Base-by-base conservation (phyloP, 2,888 invertebrate species). In the Acrocera orbiculus region DNA sequence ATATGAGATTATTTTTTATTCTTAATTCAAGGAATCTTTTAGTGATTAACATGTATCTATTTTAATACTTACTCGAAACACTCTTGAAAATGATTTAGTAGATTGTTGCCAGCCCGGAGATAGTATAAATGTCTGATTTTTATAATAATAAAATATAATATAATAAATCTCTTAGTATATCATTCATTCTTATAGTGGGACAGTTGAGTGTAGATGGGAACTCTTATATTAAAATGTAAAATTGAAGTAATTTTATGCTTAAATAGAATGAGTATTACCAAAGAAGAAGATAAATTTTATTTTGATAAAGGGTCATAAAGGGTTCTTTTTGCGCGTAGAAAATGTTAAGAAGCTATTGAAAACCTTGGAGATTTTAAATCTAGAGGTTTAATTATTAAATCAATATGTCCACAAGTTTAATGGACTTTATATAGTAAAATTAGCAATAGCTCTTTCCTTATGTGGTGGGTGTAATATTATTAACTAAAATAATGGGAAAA, bases 101-200 rank as follows among this genome's bases (percentile, higher is more conserved):
- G 86, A 87, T 56, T 62, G 63, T 40, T 86, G 86, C 53, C 82
- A 83, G 56, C 86, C 89, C 32, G 90, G 90, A 2, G 87, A 90
- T 65, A 80, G 82, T 64, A 70, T 89, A 11, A 71, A 75, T 41
- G 70, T 89, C 41, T 78, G 80, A 86, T 86, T 61, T 53, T 9
- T 3, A 14, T 15, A 27, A 15, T 27, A 13, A 13, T n/a, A 7
- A 7, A 5, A 19, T 19, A 2, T 13, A 5, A 23, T 23, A 23
- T 24, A 3, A 14, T 14, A 13, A 16, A 10, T 1, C n/a, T 3
- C 16, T 16, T 25, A 25, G 34, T 27, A 45, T 38, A n/a, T n/a
- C n/a, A n/a, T 23, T 23, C 4, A 5, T 23, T 6, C 52, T n/a
- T 53, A 29, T 52, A 87, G 86, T 62, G 87, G 87, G 1, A 69